phyloP scores from a whole-genome alignment of 2,797 vertebrate genomes.

The Gastrophryne carolinensis region DNA sequence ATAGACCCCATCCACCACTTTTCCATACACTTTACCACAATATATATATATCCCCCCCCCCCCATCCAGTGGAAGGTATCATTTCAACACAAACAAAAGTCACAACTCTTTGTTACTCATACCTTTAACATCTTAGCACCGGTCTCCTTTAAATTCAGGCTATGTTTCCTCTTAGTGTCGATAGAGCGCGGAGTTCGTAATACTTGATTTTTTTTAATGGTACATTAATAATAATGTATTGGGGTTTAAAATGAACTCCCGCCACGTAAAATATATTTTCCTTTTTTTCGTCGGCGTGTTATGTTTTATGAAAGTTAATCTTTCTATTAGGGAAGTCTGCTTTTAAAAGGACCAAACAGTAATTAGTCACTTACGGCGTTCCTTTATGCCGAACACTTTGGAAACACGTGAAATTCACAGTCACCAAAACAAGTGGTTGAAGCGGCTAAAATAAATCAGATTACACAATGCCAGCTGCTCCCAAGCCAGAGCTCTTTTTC shows the following conservation, averaged over 20 bases:
- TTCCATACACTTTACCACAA: no score
- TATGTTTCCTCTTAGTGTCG: no score
- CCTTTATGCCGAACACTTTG: slow-evolving; percentile 33
- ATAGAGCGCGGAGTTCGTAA: no score
- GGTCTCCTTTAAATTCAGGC: no score
- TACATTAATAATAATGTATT: slow-evolving; percentile 24
- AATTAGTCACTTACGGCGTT: slow-evolving; percentile 43
- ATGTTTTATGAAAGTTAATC: slow-evolving; percentile 28
- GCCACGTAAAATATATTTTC: slow-evolving; percentile 30
- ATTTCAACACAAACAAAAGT: no score
- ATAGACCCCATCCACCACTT: no score
- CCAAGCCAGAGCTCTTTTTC: slow-evolving; percentile 5
- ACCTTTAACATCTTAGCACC: no score
- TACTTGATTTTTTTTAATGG: slow-evolving; percentile 10
- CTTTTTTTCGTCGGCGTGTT: background rate
- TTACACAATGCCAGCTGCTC: slow-evolving; percentile 7
- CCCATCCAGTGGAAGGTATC: no score
- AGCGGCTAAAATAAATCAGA: slow-evolving; percentile 12
- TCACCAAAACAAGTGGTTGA: slow-evolving; percentile 35
- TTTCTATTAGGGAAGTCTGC: slow-evolving; percentile 35
- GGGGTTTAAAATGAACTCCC: slow-evolving; percentile 18
- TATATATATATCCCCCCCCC: no score
- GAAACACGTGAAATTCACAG: slow-evolving; percentile 32
- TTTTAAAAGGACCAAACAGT: slow-evolving; percentile 39
- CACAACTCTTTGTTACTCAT: no score